Conservation (phyloP, 92 coral and sea anemone genomes). For the Heliopora coerulea region DNA sequence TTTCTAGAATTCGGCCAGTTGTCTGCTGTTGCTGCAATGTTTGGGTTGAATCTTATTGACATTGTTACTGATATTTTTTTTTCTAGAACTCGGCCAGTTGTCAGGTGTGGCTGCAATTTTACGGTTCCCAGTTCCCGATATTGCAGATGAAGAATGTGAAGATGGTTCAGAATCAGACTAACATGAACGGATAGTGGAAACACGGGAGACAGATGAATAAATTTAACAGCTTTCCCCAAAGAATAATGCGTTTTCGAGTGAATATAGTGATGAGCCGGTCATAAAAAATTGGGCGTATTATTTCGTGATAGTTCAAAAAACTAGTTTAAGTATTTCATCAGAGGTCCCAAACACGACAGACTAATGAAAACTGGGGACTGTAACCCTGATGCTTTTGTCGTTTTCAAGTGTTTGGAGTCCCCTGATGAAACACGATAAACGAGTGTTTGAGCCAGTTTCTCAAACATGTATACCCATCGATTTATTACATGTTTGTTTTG, state of each 20-base stretch:
- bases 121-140: slow-evolving; percentile 92
- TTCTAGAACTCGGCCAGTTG: slow-evolving; percentile 86
- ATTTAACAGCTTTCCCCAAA: too few relatives aligned
- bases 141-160: slow-evolving; percentile 76
- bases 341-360: neutral
- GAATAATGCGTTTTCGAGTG: too few relatives aligned
- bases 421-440: slow-evolving; percentile 27
- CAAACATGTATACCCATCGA: too few relatives aligned
- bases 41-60: too few relatives aligned
- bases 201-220: too few relatives aligned
- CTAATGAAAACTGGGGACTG: slow-evolving; percentile 8
- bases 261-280: too few relatives aligned
- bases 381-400: slow-evolving; percentile 6
- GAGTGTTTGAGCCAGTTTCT: slow-evolving; percentile 13
- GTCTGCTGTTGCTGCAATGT: too few relatives aligned
- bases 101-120: slow-evolving; percentile 98
- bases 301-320: slow-evolving; percentile 3
- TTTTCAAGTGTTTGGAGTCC: neutral
- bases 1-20: too few relatives aligned
- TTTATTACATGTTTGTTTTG: too few relatives aligned
- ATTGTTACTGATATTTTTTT: neutral
- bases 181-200: too few relatives aligned
- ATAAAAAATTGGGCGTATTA: too few relatives aligned
- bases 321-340: neutral
- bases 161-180: slow-evolving; percentile 27